Conservation (phyloP, 2,797 vertebrate species). For the Alcedo atthis region DNA sequence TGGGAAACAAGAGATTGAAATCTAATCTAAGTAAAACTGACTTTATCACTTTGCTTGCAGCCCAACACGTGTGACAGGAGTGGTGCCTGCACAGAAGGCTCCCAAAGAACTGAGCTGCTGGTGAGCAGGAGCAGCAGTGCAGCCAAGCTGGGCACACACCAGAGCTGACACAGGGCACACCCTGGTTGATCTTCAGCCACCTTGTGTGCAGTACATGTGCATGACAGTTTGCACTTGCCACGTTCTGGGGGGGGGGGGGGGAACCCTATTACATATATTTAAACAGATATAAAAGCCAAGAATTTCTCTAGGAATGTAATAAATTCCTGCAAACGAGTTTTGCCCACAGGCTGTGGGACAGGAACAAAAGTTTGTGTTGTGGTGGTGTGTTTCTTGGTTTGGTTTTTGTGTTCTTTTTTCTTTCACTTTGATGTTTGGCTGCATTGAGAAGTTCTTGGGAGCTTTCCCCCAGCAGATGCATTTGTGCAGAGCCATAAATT, state of each 20-base stretch:
- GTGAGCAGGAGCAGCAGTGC: neutral
- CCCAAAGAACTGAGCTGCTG: neutral
- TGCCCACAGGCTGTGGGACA: neutral
- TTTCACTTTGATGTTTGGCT: neutral
- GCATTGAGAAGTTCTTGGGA: constrained; percentile 4
- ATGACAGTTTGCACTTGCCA: neutral
- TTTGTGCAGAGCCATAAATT: constrained; percentile 3
- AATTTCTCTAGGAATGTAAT: neutral
- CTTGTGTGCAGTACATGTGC: neutral
- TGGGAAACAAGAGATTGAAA: neutral
- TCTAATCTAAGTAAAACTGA: neutral
- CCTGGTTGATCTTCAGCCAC: neutral
- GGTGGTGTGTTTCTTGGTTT: too few relatives aligned
- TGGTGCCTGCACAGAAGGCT: neutral
- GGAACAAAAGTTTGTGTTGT: neutral
- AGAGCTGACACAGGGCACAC: neutral
- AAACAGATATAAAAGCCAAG: neutral
- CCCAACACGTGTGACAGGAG: neutral
- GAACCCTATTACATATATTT: too few relatives aligned
- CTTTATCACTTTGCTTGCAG: neutral
- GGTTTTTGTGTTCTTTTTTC: neutral
- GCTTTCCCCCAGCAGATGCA: neutral
- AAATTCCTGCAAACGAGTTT: neutral
- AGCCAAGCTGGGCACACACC: neutral
- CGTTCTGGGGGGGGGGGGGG: neutral